These are phyloP conservation scores for Apoda limacodes DNA, from an alignment of 2,888 invertebrate genomes.

Conservation along the genomic window DNA sequence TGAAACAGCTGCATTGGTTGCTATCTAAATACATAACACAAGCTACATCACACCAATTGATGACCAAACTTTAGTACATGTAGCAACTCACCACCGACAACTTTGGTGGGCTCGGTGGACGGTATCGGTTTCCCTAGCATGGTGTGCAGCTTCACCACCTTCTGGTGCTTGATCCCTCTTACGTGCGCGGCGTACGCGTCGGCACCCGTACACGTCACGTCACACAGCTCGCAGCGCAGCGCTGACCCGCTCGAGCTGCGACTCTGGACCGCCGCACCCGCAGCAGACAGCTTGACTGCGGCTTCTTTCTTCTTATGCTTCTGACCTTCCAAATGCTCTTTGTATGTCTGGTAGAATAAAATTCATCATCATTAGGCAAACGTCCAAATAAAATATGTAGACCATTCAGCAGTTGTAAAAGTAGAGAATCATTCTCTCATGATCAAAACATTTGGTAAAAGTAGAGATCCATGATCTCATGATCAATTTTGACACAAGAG, in stretches of 20 bases:
- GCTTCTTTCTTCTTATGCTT: conserved; percentile 99
- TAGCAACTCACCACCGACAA: conserved; percentile 70
- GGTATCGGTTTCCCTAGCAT: conserved; percentile 98
- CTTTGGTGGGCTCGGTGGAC: conserved; percentile 92
- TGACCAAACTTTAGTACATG: too few relatives aligned
- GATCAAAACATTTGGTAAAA: too few relatives aligned
- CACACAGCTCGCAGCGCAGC: conserved; percentile 89
- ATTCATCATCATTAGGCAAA: background rate
- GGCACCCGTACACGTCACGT: conserved; percentile 97
- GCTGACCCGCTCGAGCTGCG: conserved; percentile 42
- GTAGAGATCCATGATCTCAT: too few relatives aligned
- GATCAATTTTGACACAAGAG: too few relatives aligned
- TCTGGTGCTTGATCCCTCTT: conserved; percentile 97
- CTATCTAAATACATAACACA: too few relatives aligned
- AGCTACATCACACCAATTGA: too few relatives aligned
- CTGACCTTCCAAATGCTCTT: conserved; percentile 97
- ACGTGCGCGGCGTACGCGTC: conserved; percentile 99
- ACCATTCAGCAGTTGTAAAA: too few relatives aligned
- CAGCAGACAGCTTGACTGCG: conserved; percentile 74
- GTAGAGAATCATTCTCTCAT: too few relatives aligned
- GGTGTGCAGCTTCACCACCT: conserved; percentile 95
- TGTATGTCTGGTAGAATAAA: conserved; percentile 42
- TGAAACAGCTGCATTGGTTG: too few relatives aligned
- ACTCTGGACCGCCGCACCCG: conserved; percentile 35
- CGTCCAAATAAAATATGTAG: too few relatives aligned